These are phyloP conservation scores for Cryptocheilus praepositus DNA, from an alignment of 2,888 invertebrate species.

Conservation along the genomic window DNA sequence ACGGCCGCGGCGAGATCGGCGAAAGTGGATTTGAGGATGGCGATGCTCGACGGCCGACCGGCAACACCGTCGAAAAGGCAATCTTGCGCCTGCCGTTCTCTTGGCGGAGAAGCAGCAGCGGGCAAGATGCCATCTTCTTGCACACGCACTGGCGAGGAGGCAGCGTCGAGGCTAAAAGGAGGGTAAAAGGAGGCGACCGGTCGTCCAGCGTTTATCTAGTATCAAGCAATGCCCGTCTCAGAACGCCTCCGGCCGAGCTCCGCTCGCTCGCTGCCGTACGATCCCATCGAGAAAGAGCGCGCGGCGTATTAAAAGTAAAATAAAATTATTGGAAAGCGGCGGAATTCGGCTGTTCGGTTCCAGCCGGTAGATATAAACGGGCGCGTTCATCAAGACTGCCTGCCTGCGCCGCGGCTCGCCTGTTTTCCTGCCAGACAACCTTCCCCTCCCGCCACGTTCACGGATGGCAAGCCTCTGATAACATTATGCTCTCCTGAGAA, in stretches of 20 bases:
- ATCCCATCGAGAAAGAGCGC: slow-evolving; percentile 53
- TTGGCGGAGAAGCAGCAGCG: slow-evolving; percentile 14
- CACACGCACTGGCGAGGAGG: slow-evolving; percentile 7
- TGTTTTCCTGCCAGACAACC: slow-evolving; percentile 16
- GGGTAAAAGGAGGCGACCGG: slow-evolving; percentile 33
- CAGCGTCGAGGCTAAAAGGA: slow-evolving; percentile 2
- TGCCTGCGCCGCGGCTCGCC: slow-evolving; percentile 26
- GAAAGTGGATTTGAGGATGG: slow-evolving; percentile 36
- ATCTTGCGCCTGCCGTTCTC: slow-evolving; percentile 38
- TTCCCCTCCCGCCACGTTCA: slow-evolving; percentile 11
- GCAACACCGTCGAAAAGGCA: slow-evolving; percentile 36
- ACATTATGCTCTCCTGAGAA: slow-evolving; percentile 54
- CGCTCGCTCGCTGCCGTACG: slow-evolving; percentile 30
- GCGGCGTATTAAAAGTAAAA: slow-evolving; percentile 66
- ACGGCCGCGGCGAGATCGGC: slow-evolving; percentile 21
- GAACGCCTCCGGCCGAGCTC: slow-evolving; percentile 48
- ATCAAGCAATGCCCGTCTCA: slow-evolving; percentile 29
- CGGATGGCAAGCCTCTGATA: slow-evolving; percentile 63
- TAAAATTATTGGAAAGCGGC: slow-evolving; percentile 67
- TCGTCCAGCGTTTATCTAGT: slow-evolving; percentile 52
- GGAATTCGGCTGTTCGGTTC: slow-evolving; percentile 62
- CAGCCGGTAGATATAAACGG: slow-evolving; percentile 54
- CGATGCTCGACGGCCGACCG: slow-evolving; percentile 12
- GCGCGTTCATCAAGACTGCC: slow-evolving; percentile 51
- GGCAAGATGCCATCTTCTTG: slow-evolving; percentile 27